Conservation (phyloP, 1,140 invertebrate species). For the Propsilocerus akamusi region DNA sequence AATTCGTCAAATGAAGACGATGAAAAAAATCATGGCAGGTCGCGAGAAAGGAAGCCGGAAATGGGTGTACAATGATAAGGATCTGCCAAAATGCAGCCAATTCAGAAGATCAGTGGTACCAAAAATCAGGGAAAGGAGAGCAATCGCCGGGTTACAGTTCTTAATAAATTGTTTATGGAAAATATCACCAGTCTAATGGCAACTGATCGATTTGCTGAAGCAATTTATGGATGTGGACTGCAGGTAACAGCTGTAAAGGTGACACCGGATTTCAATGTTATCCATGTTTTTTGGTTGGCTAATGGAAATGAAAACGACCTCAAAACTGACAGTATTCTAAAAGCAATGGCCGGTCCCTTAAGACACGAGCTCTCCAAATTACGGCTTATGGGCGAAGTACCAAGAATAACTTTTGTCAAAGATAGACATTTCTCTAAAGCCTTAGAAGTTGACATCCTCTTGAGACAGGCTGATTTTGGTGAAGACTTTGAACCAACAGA, state of each 20-base stretch:
- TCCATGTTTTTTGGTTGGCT: constrained; percentile 50
- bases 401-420: constrained; percentile 48
- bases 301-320: constrained; percentile 18
- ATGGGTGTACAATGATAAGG: constrained; percentile 11
- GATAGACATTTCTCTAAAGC: constrained; percentile 31
- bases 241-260: constrained; percentile 47
- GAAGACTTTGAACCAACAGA: constrained; percentile 32
- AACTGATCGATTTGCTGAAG: constrained; percentile 36
- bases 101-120: not conserved
- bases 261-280: constrained; percentile 34
- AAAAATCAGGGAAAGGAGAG: constrained; percentile 24
- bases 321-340: constrained; percentile 31
- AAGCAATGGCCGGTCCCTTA: constrained; percentile 30
- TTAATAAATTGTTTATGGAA: constrained; percentile 66
- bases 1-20: constrained; percentile 14
- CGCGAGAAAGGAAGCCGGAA: constrained; percentile 15
- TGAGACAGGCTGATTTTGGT: constrained; percentile 37
- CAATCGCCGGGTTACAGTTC: constrained; percentile 31
- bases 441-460: constrained; percentile 32
- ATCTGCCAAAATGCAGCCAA: constrained; percentile 7
- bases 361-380: constrained; percentile 48
- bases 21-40: constrained; percentile 16
- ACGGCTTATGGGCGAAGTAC: constrained; percentile 46
- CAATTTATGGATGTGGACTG: constrained; percentile 38
- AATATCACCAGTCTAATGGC: constrained; percentile 54